Evolutionary conservation across 2,113 vertebrate species (phyloP), one percentile per base, ranked within the genome.

Genomic region (Aptenodytes patagonicus): DNA sequence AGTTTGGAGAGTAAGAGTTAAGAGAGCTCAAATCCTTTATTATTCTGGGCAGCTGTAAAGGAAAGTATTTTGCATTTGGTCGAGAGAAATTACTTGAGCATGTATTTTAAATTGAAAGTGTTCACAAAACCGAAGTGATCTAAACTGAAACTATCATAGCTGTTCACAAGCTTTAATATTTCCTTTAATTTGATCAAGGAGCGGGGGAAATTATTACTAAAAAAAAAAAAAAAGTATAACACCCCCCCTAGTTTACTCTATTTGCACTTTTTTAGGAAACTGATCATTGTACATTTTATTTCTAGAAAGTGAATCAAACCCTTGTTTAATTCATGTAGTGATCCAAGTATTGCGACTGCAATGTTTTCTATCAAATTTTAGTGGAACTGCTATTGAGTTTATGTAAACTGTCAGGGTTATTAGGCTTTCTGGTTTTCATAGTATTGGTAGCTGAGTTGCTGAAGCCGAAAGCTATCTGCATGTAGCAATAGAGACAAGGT

Each of bases 21-120:
- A 92, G 94, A 91, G 90, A 95, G 89, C 92, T 96, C 90, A 95
- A 96, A 93, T 93, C 90, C 81, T 93, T 55, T 96, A 91, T 97
- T 97, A 96, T 97, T 97, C 84, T 96, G 93, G 97, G 97, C 96
- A 97, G 86, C 94, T 78, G 47, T 61, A 86, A 92, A 96, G 95
- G 93, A 97, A 97, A 97, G 86, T 93, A 92, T 96, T 97, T 83
- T 95, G 86, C 51, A 18, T 91, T 96, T 80, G 57, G 66, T 89
- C 0, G 4, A 90, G 69, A 91, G 80, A 93, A 96, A 91, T 96
- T 86, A 87, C 73, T 91, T 83, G 47, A 89, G 58, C 36, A 0
- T 95, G 60, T 87, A 83, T 70, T 96, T 96, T 38, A 61, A 87
- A 88, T 42, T 81, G 73, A 69, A 96, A 91, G 79, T 34, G 36